Evolutionary conservation across 2,888 invertebrate species (phyloP).

Genomic region (Aromia moschata): DNA sequence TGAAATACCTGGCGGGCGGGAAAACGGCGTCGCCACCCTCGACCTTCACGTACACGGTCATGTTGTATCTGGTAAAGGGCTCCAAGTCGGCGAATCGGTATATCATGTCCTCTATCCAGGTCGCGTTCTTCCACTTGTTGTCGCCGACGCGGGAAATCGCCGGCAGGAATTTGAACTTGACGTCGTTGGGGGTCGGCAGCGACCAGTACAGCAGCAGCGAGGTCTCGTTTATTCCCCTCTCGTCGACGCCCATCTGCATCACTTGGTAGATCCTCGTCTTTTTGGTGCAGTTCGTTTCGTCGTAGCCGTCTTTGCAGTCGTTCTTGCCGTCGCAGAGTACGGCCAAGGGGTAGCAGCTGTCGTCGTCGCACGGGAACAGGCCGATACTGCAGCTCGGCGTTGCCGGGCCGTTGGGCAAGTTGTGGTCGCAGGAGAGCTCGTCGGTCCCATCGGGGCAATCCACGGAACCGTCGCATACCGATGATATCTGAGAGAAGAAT

Average conservation of each 20-base stretch:
- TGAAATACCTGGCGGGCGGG: conserved; percentile 72
- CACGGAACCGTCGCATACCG: conserved; percentile 65
- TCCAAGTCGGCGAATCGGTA: conserved; percentile 71
- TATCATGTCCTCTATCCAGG: conserved; percentile 72
- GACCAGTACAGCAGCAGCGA: conserved; percentile 74
- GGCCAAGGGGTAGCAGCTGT: conserved; percentile 69
- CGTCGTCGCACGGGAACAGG: conserved; percentile 69
- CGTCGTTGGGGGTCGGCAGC: conserved; percentile 61
- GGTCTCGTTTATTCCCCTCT: conserved; percentile 68
- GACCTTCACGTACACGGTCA: conserved; percentile 78
- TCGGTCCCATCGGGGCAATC: conserved; percentile 71
- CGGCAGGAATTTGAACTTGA: conserved; percentile 73
- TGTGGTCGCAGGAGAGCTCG: conserved; percentile 60
- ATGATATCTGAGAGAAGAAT: conserved; percentile 44
- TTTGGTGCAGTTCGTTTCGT: conserved; percentile 73
- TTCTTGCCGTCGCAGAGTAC: conserved; percentile 73
- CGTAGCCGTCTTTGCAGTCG: conserved; percentile 79
- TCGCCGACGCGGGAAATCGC: conserved; percentile 67
- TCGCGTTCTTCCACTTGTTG: conserved; percentile 68
- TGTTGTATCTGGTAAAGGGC: conserved; percentile 80
- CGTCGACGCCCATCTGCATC: conserved; percentile 72
- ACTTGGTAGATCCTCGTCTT: conserved; percentile 62
- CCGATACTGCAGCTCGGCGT: conserved; percentile 65
- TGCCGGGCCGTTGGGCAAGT: conserved; percentile 57
- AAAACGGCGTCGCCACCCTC: conserved; percentile 67